Base-by-base conservation (phyloP, 2,797 vertebrate species). In the Crypturellus tataupa region DNA sequence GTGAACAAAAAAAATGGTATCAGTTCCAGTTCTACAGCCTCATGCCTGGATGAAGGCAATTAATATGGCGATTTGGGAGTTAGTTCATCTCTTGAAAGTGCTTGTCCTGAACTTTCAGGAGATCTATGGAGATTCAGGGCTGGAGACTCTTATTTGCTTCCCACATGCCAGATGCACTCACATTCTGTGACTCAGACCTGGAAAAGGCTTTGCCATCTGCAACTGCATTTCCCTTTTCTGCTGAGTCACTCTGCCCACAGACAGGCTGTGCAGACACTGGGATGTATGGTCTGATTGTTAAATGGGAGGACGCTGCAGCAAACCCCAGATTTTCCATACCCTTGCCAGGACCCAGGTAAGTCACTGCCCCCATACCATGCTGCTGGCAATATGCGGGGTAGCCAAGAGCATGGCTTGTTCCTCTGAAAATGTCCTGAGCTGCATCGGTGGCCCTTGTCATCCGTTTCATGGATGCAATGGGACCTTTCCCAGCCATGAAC, bases 181-280 rank as follows among this genome's bases (percentile, higher is more conserved):
- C 16, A 67, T 67, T 95, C 89, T 80, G 49, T 95, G 95, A 96
- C 33, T 96, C 93, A 93, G 86, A 85, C 55, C 68, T 90, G 55
- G 40, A 80, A 23, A 49, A 88, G 84, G 46, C 81, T 84, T 93
- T 71, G 75, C 35, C 35, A 29, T 20, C 49, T 9, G 2, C 37
- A 82, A 23, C 33, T 29, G 77, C 80, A 81, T 78, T 81, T 86
- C 69, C 35, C 67, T 86, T 20, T 75, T 78, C 81, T 87, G 81
- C 89, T 90, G 93, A 95, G 85, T 96, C 91, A 94, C 49, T 59
- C 53, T 89, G 85, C 67, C 25, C 20, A 60, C 62, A 59, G 73
- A 67, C 65, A 35, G 53, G 23, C 69, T 14, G 20, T 42, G 56
- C 55, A 67, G 69, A 65, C 39, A 47, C 63, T 15, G 76, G 40